A percentile compares a stretch with the other conserved stretches of the same genome.
Conservation (phyloP, 2,113 vertebrate species). For the Saiga tatarica region DNA sequence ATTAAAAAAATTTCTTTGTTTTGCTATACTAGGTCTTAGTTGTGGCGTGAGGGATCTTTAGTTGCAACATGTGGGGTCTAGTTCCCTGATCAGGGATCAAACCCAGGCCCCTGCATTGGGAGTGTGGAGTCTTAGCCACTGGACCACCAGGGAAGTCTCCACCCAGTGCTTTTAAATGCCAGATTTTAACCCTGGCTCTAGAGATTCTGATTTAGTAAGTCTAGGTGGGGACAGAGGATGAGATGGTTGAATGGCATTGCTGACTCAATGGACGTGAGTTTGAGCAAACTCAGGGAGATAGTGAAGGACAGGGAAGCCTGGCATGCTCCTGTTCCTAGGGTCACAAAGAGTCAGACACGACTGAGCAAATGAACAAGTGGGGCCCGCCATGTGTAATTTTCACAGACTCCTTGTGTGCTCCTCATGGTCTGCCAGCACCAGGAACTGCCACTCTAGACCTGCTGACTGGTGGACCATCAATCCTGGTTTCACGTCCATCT, state of each 20-base stretch:
- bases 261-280: background rate
- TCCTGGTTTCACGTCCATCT: background rate
- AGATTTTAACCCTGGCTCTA: background rate
- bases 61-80: background rate
- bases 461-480: no score
- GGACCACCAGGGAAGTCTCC: background rate
- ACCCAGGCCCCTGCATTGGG: background rate
- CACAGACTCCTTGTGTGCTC: background rate
- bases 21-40: background rate
- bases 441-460: background rate
- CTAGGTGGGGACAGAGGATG: background rate
- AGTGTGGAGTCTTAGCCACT: background rate
- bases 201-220: background rate
- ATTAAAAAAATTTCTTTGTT: accelerated
- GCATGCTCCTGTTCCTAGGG: background rate
- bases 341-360: background rate
- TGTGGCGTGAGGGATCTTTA: background rate
- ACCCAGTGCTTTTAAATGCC: background rate
- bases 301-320: background rate
- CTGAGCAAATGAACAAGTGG: background rate
- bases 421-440: background rate
- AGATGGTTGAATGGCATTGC: background rate
- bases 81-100: background rate
- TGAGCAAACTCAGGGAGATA: background rate
- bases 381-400: background rate